Conservation (phyloP, 1,140 invertebrate species). For the Tetraneura akinire region DNA sequence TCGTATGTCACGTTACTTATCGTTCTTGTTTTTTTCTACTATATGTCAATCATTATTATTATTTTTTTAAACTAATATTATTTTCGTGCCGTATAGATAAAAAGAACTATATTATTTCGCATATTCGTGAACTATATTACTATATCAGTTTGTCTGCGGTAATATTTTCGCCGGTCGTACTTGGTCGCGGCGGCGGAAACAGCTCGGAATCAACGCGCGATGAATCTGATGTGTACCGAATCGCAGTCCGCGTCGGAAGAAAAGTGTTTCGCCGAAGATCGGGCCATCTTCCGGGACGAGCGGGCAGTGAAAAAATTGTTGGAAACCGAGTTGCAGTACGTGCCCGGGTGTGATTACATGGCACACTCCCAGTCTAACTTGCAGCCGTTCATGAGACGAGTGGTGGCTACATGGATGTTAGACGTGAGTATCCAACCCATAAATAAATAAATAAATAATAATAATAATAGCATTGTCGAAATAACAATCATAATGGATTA, state of each 20-base stretch:
- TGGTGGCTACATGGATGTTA: slow-evolving; percentile 79
- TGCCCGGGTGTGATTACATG: slow-evolving; percentile 73
- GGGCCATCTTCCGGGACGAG: slow-evolving; percentile 38
- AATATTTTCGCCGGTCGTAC: neutral
- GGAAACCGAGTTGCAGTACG: slow-evolving; percentile 53
- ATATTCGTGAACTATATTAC: too few species aligned
- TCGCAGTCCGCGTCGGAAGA: slow-evolving; percentile 31
- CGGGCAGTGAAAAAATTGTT: slow-evolving; percentile 23
- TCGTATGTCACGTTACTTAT: too few species aligned
- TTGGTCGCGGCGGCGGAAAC: neutral
- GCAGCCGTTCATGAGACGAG: slow-evolving; percentile 76
- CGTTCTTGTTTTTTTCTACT: too few species aligned
- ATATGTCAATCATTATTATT: too few species aligned
- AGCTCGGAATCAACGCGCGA: neutral
- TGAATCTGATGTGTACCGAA: slow-evolving; percentile 43
- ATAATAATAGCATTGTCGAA: too few species aligned
- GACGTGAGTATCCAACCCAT: slow-evolving; percentile 69
- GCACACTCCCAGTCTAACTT: slow-evolving; percentile 71
- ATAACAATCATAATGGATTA: too few species aligned
- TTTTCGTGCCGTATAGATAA: too few species aligned
- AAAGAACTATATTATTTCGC: too few species aligned
- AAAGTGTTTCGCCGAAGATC: slow-evolving; percentile 41
- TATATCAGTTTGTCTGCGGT: neutral
- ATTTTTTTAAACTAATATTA: too few species aligned
- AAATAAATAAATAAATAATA: too few species aligned